Conservation (phyloP, 2,113 vertebrate species). For the Erpornis zantholeuca region DNA sequence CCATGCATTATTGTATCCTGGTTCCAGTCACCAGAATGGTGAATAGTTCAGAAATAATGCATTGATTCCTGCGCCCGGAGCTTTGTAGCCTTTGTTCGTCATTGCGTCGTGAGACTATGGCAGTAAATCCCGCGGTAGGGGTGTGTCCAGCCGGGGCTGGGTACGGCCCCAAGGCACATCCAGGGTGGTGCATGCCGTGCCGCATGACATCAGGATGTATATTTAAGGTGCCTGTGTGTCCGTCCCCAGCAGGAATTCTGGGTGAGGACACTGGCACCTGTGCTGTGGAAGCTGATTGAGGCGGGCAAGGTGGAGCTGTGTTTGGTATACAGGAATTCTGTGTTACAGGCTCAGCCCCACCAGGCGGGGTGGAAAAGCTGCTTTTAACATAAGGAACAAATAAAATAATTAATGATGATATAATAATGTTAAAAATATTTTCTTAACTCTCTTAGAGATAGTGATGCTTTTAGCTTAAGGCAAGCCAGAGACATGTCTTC, state of each 20-base stretch:
- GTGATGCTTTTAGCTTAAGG: background rate
- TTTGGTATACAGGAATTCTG: rapidly evolving
- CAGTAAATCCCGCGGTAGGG: background rate
- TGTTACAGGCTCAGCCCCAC: background rate
- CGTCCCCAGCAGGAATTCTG: background rate
- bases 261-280: background rate
- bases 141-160: background rate
- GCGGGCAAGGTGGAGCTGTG: background rate
- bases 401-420: background rate
- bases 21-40: background rate
- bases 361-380: background rate
- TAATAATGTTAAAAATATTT: background rate
- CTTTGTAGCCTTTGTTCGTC: background rate
- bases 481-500: background rate
- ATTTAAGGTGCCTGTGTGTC: background rate
- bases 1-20: background rate
- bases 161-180: background rate
- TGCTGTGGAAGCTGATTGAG: background rate
- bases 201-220: background rate
- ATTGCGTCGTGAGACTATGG: rapidly evolving
- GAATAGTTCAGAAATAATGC: background rate
- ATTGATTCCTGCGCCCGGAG: background rate
- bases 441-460: background rate
- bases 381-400: background rate
- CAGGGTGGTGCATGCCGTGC: rapidly evolving